phyloP scores from a whole-genome alignment of 2,113 vertebrate genomes.

The Probosciger aterrimus region DNA sequence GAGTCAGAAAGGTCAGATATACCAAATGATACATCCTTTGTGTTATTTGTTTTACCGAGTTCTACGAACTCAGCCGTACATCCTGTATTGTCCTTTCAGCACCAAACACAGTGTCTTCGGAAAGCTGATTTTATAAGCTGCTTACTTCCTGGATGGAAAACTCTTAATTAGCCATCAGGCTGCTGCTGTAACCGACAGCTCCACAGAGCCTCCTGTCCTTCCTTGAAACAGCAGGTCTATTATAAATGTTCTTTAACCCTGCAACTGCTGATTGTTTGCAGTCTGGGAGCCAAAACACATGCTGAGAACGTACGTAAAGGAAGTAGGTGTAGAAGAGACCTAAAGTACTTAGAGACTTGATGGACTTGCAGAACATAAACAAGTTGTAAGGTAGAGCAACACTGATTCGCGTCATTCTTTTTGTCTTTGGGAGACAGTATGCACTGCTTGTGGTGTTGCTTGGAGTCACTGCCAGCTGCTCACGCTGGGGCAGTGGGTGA shows the following conservation, averaged over 20 bases:
- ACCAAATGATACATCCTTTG: too few relatives aligned
- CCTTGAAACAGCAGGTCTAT: background rate
- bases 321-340: background rate
- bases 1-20: background rate
- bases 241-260: slow-evolving; percentile 18
- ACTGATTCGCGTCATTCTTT: background rate
- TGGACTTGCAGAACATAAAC: background rate
- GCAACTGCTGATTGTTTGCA: background rate
- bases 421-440: background rate
- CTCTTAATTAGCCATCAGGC: slow-evolving; percentile 26
- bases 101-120: background rate
- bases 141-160: slow-evolving; percentile 33
- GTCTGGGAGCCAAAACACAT: background rate
- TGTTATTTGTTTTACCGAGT: background rate
- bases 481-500: background rate
- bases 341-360: background rate
- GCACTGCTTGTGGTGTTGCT: background rate
- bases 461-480: background rate
- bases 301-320: background rate
- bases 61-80: background rate
- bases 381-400: background rate
- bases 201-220: background rate
- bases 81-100: background rate
- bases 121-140: slow-evolving; percentile 48
- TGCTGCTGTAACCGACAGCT: background rate